Conservation (phyloP, 2,113 vertebrate genomes). For the Ibidorhyncha struthersii region DNA sequence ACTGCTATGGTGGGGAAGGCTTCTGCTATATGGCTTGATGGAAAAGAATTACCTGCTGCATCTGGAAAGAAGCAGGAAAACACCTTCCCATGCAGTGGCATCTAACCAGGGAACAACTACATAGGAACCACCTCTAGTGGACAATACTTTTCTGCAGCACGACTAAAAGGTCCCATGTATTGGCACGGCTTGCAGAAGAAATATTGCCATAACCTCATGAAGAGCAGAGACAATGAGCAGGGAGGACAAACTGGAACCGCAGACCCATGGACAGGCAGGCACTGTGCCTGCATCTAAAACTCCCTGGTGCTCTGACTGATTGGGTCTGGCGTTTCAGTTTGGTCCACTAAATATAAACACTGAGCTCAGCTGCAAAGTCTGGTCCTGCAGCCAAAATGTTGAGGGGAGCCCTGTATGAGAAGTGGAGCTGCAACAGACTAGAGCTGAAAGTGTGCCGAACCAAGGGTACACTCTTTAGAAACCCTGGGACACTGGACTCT, state of each 20-base stretch:
- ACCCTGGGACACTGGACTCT: not conserved
- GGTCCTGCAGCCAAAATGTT: not conserved
- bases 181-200: not conserved
- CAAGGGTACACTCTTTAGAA: not conserved
- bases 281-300: not conserved
- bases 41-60: not conserved
- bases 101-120: not conserved
- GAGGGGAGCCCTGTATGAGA: not conserved
- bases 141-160: not conserved
- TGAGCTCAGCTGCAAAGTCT: not conserved
- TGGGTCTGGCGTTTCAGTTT: not conserved
- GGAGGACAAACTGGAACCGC: not conserved
- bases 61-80: not conserved
- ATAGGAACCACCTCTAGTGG: not conserved
- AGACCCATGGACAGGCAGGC: not conserved
- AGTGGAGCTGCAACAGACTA: not conserved
- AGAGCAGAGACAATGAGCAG: not conserved
- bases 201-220: not conserved
- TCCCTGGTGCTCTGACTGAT: not conserved
- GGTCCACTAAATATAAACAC: slow-evolving; percentile 1
- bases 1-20: not conserved
- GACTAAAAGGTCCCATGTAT: not conserved
- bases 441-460: not conserved
- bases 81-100: not conserved
- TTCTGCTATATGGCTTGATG: not conserved